Percentiles rank a stretch among this genome's conserved stretches.
Evolutionary conservation across 1,140 invertebrate genomes (phyloP).

Genomic region (Lamellibrachia luymesi): DNA sequence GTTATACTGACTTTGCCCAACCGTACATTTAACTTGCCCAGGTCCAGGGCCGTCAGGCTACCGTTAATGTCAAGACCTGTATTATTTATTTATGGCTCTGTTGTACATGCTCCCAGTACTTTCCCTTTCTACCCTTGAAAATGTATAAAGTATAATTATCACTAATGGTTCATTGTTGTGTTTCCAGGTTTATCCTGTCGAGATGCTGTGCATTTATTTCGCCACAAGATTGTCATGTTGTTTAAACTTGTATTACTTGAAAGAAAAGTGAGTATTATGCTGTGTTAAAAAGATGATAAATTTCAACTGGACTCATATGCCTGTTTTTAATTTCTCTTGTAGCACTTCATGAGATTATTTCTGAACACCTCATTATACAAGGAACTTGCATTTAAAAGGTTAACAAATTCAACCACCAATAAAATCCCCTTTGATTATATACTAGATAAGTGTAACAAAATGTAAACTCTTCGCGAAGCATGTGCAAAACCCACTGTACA

Average conservation of each 20-base stretch:
- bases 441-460: neutral
- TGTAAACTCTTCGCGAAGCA: too few relatives aligned
- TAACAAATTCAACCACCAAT: neutral
- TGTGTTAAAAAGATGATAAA: neutral
- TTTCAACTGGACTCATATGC: neutral
- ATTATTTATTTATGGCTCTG: too few relatives aligned
- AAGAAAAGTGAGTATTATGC: conserved; percentile 66
- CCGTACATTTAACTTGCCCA: too few relatives aligned
- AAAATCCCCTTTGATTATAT: neutral
- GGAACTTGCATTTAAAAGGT: neutral
- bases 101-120: too few relatives aligned
- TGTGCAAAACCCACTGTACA: too few relatives aligned
- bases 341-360: neutral
- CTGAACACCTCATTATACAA: neutral
- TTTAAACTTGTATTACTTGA: conserved; percentile 93
- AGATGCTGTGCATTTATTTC: conserved; percentile 81
- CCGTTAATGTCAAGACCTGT: too few relatives aligned
- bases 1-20: too few relatives aligned
- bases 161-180: neutral
- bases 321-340: neutral
- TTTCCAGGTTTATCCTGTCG: conserved; percentile 74
- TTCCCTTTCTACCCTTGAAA: too few relatives aligned
- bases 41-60: too few relatives aligned
- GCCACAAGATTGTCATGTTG: conserved; percentile 86
- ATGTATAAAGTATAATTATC: neutral